Evolutionary conservation across 2,888 invertebrate species (phyloP), one percentile per base, ranked within the genome.

Genomic region (Cosmia trapezina): DNA sequence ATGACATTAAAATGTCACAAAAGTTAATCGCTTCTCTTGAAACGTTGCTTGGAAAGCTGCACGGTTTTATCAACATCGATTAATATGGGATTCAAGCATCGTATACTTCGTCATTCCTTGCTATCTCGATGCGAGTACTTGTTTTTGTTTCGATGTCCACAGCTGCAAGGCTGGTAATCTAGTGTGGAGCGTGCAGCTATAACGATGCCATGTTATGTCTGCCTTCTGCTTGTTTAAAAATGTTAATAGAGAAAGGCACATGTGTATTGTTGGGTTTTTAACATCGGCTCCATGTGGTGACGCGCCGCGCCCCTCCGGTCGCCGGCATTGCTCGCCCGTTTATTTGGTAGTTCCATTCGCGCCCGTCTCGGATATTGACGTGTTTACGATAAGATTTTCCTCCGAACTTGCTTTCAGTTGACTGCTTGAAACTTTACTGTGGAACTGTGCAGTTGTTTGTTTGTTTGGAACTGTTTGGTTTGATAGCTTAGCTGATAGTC

Each of bases 291-390:
- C 93, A 92, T 92, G 93, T 94, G 94, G 90, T 87, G 90, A 87
- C 87, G 88, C 88, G 83, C 85, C 87, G 87, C 91, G 91, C 93
- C 92, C 92, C 92, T 89, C 90, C 91, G 89, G 84, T 88, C 89
- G 89, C 88, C 90, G 90, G 87, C 86, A 63, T 70, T 89, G 86
- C 80, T 83, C 84, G 83, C 84, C 87, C 87, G 91, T 91, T 91
- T 90, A 89, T 92, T 92, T 86, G 88, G 89, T 91, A 94, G 95
- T 95, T 86, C 85, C 92, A 91, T 91, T 90, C 93, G 93, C 89
- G 92, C 89, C 89, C 85, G 91, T 89, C 88, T 87, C 87, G 89
- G 84, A 87, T 88, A 87, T 88, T 87, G 93, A 93, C 94, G 95
- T 90, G 91, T 90, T 81, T 83, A 83, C 85, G 78, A 81, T 83